Percentiles rank a stretch among this genome's conserved stretches.
phyloP scores from a whole-genome alignment of 2,113 vertebrate genomes.

The Ornithorhynchus anatinus region DNA sequence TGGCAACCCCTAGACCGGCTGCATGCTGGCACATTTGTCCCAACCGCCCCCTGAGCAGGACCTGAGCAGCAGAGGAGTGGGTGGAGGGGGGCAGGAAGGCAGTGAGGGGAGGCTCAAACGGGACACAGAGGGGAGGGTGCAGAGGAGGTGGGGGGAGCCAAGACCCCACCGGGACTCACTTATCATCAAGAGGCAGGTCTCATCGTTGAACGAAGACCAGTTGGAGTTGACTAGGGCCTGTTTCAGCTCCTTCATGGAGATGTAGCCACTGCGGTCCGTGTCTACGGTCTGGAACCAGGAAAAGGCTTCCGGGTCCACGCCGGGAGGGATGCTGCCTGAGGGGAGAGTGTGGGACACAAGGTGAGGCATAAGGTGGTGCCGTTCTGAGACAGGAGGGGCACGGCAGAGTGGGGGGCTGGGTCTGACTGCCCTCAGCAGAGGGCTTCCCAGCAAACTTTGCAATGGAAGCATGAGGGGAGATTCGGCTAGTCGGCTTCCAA shows the following conservation, averaged over 20 bases:
- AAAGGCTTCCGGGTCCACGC: constrained; percentile 84
- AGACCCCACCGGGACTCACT: constrained; percentile 78
- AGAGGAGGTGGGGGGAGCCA: neutral
- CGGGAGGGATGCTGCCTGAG: constrained; percentile 78
- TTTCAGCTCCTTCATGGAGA: constrained; percentile 89
- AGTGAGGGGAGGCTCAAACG: too few relatives aligned
- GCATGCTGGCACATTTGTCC: neutral
- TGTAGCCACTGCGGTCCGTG: constrained; percentile 85
- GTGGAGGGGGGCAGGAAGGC: too few relatives aligned
- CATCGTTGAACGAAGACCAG: constrained; percentile 90
- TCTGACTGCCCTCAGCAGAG: too few relatives aligned
- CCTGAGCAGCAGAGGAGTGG: too few relatives aligned
- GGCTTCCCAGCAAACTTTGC: too few relatives aligned
- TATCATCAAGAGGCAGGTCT: constrained; percentile 95
- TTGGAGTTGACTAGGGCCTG: constrained; percentile 95
- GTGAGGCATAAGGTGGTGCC: neutral
- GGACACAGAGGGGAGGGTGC: neutral
- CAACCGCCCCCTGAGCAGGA: neutral
- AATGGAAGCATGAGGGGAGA: too few relatives aligned
- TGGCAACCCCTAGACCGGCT: too few relatives aligned
- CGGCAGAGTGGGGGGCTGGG: too few relatives aligned
- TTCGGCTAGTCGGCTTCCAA: too few relatives aligned
- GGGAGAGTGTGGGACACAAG: neutral
- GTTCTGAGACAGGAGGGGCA: too few relatives aligned
- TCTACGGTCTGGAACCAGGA: constrained; percentile 94